Evolutionary conservation across 1,140 invertebrate species (phyloP), one percentile per base, ranked within the genome.

Genomic region (Lucilia sericata): DNA sequence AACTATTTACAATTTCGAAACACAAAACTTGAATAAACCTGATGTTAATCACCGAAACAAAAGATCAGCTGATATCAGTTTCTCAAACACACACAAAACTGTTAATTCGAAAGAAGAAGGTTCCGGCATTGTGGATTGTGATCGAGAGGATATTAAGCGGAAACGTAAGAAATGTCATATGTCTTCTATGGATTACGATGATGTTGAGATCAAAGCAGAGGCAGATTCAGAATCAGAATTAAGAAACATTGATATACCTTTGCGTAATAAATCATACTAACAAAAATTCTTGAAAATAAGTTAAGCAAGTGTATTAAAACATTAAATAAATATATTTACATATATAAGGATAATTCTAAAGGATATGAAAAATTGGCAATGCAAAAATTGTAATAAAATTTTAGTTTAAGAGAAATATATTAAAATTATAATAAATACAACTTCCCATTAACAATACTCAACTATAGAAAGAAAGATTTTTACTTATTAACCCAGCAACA

Each of bases 1-100:
- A 70, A 70, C 5, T 7, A 21, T 70, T 70, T 70, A n/a, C 9
- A 70, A 70, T 21, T 21, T 21, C n/a, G 60, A 70, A 10, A 21
- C 60, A 19, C n/a, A 70, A 21, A 8, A 5, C 9, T 7, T 14
- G 51, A 60, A 13, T n/a, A 14, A 5, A 21, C 21, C n/a, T n/a
- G 60, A 70, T 70, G 9, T 70, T n/a, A 70, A 70, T 70, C n/a
- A 9, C n/a, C n/a, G n/a, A 70, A 70, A 70, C 19, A 70, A 70
- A 70, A 70, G 60, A 70, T 21, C 60, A 21, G 17, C 60, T 7
- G 60, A 60, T 60, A n/a, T 5, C 19, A 70, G 19, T 5, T 70
- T 21, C 14, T 51, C 49, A 10, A 13, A 51, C 60, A 70, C 19
- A 70, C 19, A 70, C 21, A 19, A 70, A 21, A 70, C 17, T 0